Evolutionary conservation across 2,888 invertebrate species (phyloP), one percentile per base, ranked within the genome.

Genomic region (Xanthorhoe designata): DNA sequence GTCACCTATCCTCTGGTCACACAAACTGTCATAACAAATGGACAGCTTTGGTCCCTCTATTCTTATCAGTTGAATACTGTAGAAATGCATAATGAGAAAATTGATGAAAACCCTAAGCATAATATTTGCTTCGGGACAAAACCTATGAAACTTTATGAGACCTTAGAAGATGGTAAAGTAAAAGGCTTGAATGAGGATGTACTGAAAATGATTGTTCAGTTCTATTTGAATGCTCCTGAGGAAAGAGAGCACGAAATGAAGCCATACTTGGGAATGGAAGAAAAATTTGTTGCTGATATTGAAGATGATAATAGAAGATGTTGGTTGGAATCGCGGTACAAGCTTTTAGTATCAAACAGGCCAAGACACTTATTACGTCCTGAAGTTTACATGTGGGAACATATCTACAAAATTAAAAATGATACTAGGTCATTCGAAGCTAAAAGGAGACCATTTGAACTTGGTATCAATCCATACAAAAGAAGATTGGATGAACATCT

Each of bases 61-160:
- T 95, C 96, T 13, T 99, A 99, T 84, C 99, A 99, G 86, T 88
- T 99, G 64, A 99, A 99, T 84, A 99, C 98, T 0, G 94, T 96
- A 42, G 81, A 95, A 13, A 87, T 97, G 75, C 95, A 97, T 78
- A 90, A 94, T 35, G 94, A 96, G 73, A 83, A 95, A 75, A 88
- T 94, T n/a, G 88, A 94, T 42, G 93, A 93, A 10, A 97, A 97
- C 87, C 94, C 94, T 0, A 95, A 95, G 75, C 93, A 95, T 56
- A 99, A 99, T 84, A 82, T 98, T 47, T 97, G 98, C 80, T 98
- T 97, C 95, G 95, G 96, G 9, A 96, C 96, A 0, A 94, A 95
- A 56, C 95, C 96, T 45, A 80, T 96, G 78, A 95, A 96, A 73
- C 92, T 99, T 0, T 98, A 95, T 85, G 97, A 97, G 13, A 92